Evolutionary conservation across 2,113 vertebrate genomes (phyloP).

Genomic region (Glaucidium brasilianum): DNA sequence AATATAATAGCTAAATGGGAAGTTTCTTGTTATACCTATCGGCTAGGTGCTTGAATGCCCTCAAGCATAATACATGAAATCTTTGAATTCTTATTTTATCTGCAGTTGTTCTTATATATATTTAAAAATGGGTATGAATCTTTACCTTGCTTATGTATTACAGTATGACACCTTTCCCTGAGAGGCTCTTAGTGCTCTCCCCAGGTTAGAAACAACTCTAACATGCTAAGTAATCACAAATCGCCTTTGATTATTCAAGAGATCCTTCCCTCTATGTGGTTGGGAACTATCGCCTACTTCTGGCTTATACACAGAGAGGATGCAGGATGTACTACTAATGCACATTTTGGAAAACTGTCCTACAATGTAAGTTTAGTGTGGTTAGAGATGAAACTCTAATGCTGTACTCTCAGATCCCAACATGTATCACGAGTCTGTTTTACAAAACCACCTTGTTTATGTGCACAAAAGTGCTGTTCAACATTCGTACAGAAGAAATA

Average conservation of each 20-base stretch:
- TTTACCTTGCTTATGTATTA: neutral
- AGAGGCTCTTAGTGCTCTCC: neutral
- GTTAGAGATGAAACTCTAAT: neutral
- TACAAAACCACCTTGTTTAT: constrained; percentile 2
- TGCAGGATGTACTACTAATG: neutral
- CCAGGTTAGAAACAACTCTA: neutral
- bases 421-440: neutral
- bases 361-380: neutral
- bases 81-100: constrained; percentile 4
- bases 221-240: neutral
- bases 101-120: neutral
- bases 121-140: neutral
- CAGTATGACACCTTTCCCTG: neutral
- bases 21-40: neutral
- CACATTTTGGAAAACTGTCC: neutral
- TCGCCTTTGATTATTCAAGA: neutral
- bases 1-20: constrained; percentile 30
- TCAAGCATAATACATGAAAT: neutral
- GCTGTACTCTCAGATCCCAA: neutral
- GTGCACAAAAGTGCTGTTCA: neutral
- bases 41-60: constrained; percentile 19
- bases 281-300: neutral
- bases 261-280: neutral
- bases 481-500: neutral
- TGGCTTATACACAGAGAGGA: neutral